Evolutionary conservation across 2,888 invertebrate genomes (phyloP), one percentile per base, ranked within the genome.

Genomic region (Myopa tessellatipennis): DNA sequence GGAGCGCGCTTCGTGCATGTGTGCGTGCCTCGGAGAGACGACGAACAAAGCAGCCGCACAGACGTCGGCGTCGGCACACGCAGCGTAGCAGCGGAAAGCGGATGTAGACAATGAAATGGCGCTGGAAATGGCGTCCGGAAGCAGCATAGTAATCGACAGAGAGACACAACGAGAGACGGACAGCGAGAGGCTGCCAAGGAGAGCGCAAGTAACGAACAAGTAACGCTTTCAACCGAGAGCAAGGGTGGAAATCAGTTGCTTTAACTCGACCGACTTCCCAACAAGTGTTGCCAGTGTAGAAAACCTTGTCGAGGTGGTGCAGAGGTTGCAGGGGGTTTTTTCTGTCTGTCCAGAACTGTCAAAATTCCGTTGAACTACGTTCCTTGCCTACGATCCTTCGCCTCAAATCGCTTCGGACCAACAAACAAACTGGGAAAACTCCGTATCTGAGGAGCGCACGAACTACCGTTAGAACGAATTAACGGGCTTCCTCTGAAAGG

Each of bases 61-160:
- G n/a, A n/a, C n/a, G n/a, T n/a, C n/a, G n/a, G n/a, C n/a, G n/a
- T n/a, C 67, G 52, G 36, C 55, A 18, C 36, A 34, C 40, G 34
- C 58, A 75, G 58, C 74, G 55, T 36, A 55, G 63, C 50, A 50
- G 52, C 74, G 74, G 68, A 58, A 75, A 45, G 58, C 75, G 75
- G 75, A 75, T 75, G 68, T 69, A 69, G 75, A 69, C 75, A 68
- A 68, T 75, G 68, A 69, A 75, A 69, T 60, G 36, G 60, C 58
- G 16, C 60, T 75, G 68, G 75, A 75, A 75, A 75, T 75, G 75
- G 75, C 69, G 75, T 67, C 74, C 74, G 74, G 74, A 74, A 38
- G 52, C 38, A 52, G 36, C 45, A 36, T 8, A 50, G 65, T 18
- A 65, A 65, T 8, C n/a, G 18, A 69, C 26, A 26, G 14, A 45